A percentile compares a stretch with the other conserved stretches of the same genome.
Conservation (phyloP, 1,140 invertebrate species). For the Psix sp. region DNA sequence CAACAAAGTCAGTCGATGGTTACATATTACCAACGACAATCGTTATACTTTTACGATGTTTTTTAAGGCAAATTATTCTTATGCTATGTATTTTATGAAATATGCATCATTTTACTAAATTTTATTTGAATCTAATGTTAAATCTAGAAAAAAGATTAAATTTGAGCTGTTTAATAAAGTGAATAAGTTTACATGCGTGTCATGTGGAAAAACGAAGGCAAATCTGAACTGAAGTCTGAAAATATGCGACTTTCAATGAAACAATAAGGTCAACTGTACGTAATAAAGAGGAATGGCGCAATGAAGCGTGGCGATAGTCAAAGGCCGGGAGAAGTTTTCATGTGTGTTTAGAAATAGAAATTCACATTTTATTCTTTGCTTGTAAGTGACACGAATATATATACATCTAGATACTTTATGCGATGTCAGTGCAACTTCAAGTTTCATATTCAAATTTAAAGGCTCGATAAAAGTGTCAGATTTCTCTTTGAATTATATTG, state of each 20-base stretch:
- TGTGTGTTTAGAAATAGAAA: conserved; percentile 45
- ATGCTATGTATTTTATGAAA: too few relatives aligned
- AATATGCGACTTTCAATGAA: conserved; percentile 47
- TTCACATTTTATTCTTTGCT: conserved; percentile 26
- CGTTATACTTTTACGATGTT: too few relatives aligned
- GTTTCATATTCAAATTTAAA: conserved; percentile 8
- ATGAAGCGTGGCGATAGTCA: conserved; percentile 47
- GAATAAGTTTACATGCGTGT: too few relatives aligned
- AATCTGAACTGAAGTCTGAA: too few relatives aligned
- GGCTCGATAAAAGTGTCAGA: conserved; percentile 7
- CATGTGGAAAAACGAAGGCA: too few relatives aligned
- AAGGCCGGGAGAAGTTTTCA: conserved; percentile 29
- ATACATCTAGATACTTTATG: conserved; percentile 34
- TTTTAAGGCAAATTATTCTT: too few relatives aligned
- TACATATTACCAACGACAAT: too few relatives aligned
- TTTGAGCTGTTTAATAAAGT: too few relatives aligned
- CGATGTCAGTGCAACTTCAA: conserved; percentile 29
- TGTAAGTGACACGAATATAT: conserved; percentile 37
- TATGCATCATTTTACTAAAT: too few relatives aligned
- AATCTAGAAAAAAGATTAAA: too few relatives aligned
- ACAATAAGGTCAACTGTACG: conserved; percentile 60
- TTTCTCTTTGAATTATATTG: conserved; percentile 43
- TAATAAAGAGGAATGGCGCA: conserved; percentile 57
- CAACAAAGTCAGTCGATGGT: too few relatives aligned
- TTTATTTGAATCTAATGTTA: too few relatives aligned